Base-by-base conservation (phyloP, 1,140 invertebrate species). In the Patella vulgata region DNA sequence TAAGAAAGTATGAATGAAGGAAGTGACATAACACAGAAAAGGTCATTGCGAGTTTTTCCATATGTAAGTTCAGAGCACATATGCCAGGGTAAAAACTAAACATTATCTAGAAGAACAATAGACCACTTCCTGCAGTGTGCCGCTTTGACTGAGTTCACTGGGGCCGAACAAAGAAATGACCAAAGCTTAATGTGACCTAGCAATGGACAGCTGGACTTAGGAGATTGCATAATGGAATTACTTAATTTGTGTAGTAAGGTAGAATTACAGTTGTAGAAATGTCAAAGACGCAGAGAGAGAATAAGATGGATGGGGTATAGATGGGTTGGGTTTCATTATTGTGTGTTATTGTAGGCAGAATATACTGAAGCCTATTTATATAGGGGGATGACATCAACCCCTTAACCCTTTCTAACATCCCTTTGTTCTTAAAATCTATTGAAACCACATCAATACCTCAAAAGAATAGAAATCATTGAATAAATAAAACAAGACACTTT, bases 241-340 rank as follows among this genome's bases (percentile, higher is more conserved):
- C 52, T 54, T 54, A 54, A 54, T 54, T 54, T 54, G 52, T 54
- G 19, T 39, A 23, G 39, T 36, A 36, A 54, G 52, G 36, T 54
- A 54, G 28, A 36, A 54, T 54, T 54, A 54, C 52, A 54, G 33
- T 21, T 21, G 47, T 11, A 50, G 27, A 50, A 23, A 12, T 50
- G 21, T 36, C 33, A 36, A 36, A 36, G 33, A 8, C n/a, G n/a
- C 14, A 36, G 33, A 36, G 5, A 8, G 33, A 36, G 33, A 36
- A 36, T 8, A 36, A 36, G 33, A 36, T 36, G 33, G 33, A 36
- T 36, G 33, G 14, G 33, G 14, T 36, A 8, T 36, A 36, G 33
- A 14, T 8, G 33, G 33, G 33, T 36, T 36, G 5, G 33, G 14
- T 36, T 36, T 36, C 33, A 36, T 36, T 14, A 36, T 36, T 36